Evolutionary conservation across 1,140 invertebrate genomes (phyloP), one percentile per base, ranked within the genome.

Genomic region (Diuraphis noxia): DNA sequence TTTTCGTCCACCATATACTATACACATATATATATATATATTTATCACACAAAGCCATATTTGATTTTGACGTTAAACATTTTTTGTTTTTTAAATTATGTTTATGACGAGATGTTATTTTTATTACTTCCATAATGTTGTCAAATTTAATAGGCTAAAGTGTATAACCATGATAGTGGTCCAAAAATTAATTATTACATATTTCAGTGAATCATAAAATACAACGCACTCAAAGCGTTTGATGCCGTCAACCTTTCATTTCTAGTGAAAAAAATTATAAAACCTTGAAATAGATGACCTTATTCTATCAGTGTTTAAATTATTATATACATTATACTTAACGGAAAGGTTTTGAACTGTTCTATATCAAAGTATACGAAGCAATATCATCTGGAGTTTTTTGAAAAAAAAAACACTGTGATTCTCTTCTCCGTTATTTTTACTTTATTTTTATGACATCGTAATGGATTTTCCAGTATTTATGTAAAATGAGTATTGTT

Each of bases 121-220:
- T 81, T 49, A 46, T 85, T 85, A 46, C 84, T 34, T 49, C n/a
- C 84, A 17, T 34, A 43, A 84, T 84, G 40, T 46, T 34, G 13
- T 85, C n/a, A 49, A 46, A 46, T 46, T 34, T n/a, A 46, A 85
- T 85, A 34, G n/a, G 21, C 84, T 85, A 7, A 43, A 85, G 40
- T 85, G 25, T 85, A 85, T 30, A 34, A 46, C 34, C 81, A 40
- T 82, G 40, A 82, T 82, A 82, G 23, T 82, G 38, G 38, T 82
- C 25, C 81, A 82, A 82, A 82, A 40, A 85, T 85, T 85, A 85
- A 46, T 85, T 46, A 46, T 85, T 46, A 49, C 43, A 34, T 85
- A 85, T 85, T 46, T 85, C n/a, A 3, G 41, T 46, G n/a, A 46
- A 85, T 85, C 43, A 43, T 85, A n/a, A 85, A 85, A 43, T 21